These are phyloP conservation scores for Ptilorrhoa leucosticta DNA, from an alignment of 2,113 vertebrate genomes.

Conservation along the genomic window DNA sequence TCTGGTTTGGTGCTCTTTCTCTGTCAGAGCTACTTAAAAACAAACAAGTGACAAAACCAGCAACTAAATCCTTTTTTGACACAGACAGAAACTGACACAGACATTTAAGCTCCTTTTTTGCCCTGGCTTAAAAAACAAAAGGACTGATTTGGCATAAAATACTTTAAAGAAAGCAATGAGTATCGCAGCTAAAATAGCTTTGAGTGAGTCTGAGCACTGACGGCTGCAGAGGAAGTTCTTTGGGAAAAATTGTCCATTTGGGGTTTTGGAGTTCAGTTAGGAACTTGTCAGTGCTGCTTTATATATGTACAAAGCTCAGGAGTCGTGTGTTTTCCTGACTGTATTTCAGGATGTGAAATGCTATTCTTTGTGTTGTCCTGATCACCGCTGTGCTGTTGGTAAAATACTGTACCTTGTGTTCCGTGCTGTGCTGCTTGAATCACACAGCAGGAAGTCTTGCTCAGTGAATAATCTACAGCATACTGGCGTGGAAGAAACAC, in stretches of 20 bases:
- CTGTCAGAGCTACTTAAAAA: background rate
- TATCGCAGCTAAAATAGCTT: background rate
- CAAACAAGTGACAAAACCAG: background rate
- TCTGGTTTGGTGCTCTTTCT: background rate
- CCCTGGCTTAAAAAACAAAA: background rate
- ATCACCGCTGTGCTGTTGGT: background rate
- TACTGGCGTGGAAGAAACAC: background rate
- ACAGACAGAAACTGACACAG: background rate
- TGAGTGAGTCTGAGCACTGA: background rate
- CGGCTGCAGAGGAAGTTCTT: background rate
- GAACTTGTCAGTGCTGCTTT: background rate
- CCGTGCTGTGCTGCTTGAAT: background rate
- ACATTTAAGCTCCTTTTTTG: background rate
- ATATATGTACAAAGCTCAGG: background rate
- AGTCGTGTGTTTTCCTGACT: background rate
- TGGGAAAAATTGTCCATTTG: background rate
- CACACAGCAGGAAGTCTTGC: background rate
- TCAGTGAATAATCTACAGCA: background rate
- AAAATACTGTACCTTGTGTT: background rate
- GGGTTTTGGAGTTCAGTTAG: background rate
- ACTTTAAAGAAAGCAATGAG: background rate
- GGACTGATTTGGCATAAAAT: background rate
- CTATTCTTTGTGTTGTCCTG: background rate
- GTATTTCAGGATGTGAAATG: background rate
- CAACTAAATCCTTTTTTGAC: background rate